A percentile compares a stretch with the other conserved stretches of the same genome.
Conservation (phyloP, 2,113 vertebrate genomes). For the Cryptomyrus ogoouensis region DNA sequence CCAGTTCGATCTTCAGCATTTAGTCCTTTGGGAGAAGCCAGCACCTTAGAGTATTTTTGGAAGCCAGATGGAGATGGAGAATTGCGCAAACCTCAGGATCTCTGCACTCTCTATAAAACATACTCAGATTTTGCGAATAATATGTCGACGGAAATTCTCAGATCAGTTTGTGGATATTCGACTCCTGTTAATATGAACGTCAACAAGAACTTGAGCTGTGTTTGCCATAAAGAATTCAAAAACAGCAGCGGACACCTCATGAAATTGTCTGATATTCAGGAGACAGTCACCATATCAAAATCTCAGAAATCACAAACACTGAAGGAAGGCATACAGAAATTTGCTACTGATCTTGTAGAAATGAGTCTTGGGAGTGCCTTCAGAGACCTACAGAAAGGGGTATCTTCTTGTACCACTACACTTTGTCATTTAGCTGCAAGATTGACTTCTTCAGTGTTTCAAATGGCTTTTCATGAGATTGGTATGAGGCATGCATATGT, state of each 20-base stretch:
- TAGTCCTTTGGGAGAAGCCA: conserved; percentile 74
- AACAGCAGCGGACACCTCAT: conserved; percentile 61
- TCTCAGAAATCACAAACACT: conserved; percentile 71
- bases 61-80: conserved; percentile 53
- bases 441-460: conserved; percentile 87
- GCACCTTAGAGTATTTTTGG: conserved; percentile 75
- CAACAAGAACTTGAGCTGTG: conserved; percentile 68
- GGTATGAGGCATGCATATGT: conserved; percentile 78
- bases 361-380: conserved; percentile 88
- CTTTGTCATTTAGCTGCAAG: conserved; percentile 84
- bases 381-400: conserved; percentile 87
- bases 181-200: conserved; percentile 60
- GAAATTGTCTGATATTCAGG: conserved; percentile 68
- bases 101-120: conserved; percentile 61
- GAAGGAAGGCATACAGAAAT: conserved; percentile 86
- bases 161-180: conserved; percentile 72
- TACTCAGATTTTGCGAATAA: conserved; percentile 81
- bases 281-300: conserved; percentile 59
- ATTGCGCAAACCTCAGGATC: conserved; percentile 59
- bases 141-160: conserved; percentile 80
- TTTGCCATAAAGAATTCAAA: conserved; percentile 65
- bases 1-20: conserved; percentile 88
- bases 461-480: conserved; percentile 95
- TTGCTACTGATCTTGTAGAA: conserved; percentile 86
- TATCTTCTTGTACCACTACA: conserved; percentile 84